Percentiles rank a stretch among this genome's conserved stretches.
Conservation (phyloP, 2,113 vertebrate species). For the Varanus komodoensis region DNA sequence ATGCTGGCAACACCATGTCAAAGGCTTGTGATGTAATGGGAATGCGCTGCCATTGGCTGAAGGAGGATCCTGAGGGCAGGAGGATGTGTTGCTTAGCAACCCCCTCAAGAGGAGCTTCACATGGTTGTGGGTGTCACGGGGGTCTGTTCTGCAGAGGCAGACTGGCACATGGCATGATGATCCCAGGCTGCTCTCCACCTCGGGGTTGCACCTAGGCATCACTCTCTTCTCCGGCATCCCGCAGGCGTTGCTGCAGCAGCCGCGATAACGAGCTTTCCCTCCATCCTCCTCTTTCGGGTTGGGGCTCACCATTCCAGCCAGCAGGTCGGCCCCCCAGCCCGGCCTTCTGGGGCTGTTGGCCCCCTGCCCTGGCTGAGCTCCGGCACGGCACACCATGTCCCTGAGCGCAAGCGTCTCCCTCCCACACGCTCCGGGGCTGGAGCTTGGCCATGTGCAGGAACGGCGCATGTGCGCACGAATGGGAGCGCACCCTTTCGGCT, state of each 20-base stretch:
- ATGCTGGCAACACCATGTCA: neutral
- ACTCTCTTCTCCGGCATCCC: too few species aligned
- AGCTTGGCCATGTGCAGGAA: neutral
- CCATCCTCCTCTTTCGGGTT: neutral
- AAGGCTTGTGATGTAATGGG: constrained; percentile 6
- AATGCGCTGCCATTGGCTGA: neutral
- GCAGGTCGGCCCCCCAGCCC: neutral
- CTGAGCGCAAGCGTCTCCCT: neutral
- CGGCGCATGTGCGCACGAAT: neutral
- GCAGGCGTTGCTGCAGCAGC: too few species aligned
- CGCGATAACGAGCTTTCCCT: too few species aligned
- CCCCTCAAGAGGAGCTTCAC: neutral
- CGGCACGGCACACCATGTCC: neutral
- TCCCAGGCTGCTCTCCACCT: neutral
- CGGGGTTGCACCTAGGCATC: neutral
- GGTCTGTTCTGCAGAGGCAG: neutral
- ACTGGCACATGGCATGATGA: neutral
- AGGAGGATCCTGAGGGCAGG: constrained; percentile 5
- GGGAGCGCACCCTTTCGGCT: neutral
- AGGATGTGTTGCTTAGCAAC: constrained; percentile 26
- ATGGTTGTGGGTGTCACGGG: constrained; percentile 9
- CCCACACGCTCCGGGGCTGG: neutral
- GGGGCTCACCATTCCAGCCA: neutral
- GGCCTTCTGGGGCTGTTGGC: neutral
- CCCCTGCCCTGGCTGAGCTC: neutral